Evolutionary conservation across 2,797 vertebrate genomes (phyloP).

Genomic region (Geotrypetes seraphini): DNA sequence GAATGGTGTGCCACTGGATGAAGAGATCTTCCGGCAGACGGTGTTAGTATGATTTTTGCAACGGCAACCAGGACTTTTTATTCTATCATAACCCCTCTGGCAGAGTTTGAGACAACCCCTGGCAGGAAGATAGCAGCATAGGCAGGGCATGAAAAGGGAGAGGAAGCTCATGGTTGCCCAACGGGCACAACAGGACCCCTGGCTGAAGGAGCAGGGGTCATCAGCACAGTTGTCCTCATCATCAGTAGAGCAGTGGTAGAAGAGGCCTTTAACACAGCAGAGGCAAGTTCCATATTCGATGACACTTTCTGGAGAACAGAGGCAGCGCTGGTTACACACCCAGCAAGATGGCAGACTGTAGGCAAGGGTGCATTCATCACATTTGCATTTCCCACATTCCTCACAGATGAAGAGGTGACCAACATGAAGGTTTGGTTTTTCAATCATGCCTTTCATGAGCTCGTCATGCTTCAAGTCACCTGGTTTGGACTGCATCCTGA

Average conservation of each 20-base stretch:
- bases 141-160: slow-evolving; percentile 86
- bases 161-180: slow-evolving; percentile 84
- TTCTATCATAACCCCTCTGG: slow-evolving; percentile 75
- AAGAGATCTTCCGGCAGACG: slow-evolving; percentile 90
- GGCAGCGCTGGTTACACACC: slow-evolving; percentile 85
- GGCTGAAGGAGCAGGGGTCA: slow-evolving; percentile 82
- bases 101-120: slow-evolving; percentile 86
- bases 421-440: slow-evolving; percentile 47
- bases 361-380: slow-evolving; percentile 72
- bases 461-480: slow-evolving; percentile 66
- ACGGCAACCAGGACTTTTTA: slow-evolving; percentile 84
- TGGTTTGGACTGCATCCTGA: slow-evolving; percentile 70
- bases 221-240: slow-evolving; percentile 93
- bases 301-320: slow-evolving; percentile 80
- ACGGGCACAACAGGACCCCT: slow-evolving; percentile 74
- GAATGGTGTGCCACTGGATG: slow-evolving; percentile 57
- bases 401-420: slow-evolving; percentile 84
- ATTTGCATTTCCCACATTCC: slow-evolving; percentile 88
- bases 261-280: slow-evolving; percentile 88
- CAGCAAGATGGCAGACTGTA: slow-evolving; percentile 85
- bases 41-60: slow-evolving; percentile 91
- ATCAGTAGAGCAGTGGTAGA: slow-evolving; percentile 93
- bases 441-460: slow-evolving; percentile 59
- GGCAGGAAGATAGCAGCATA: slow-evolving; percentile 95
- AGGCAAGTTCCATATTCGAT: slow-evolving; percentile 89